Percentiles rank a stretch among this genome's conserved stretches.
phyloP scores from a whole-genome alignment of 2,888 invertebrate genomes.

The Microplitis manilae region DNA sequence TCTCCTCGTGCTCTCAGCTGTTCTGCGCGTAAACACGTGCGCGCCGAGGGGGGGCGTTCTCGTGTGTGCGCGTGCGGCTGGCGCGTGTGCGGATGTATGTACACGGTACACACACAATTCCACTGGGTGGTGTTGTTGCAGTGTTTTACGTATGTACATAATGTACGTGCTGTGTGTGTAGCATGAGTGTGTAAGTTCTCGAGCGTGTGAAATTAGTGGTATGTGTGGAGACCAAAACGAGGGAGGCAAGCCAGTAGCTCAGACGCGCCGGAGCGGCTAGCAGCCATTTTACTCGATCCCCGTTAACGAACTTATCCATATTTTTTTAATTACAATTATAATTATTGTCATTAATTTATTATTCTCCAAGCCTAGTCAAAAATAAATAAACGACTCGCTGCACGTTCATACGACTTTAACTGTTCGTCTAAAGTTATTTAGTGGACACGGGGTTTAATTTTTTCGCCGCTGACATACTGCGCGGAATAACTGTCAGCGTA shows the following conservation, averaged over 20 bases:
- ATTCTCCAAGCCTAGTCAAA: neutral
- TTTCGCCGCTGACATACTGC: too few relatives aligned
- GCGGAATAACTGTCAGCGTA: too few relatives aligned
- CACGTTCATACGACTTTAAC: too few relatives aligned
- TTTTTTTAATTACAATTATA: neutral
- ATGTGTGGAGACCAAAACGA: constrained; percentile 68
- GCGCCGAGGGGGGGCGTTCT: constrained; percentile 59
- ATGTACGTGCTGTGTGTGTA: constrained; percentile 24
- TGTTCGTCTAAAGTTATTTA: too few relatives aligned
- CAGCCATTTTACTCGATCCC: constrained; percentile 70
- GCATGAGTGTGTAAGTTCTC: constrained; percentile 51
- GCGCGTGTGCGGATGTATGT: constrained; percentile 46
- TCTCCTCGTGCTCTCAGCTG: constrained; percentile 63
- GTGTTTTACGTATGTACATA: constrained; percentile 24
- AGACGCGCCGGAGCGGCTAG: constrained; percentile 70
- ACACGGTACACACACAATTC: constrained; percentile 12
- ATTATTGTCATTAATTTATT: neutral
- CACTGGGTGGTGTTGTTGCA: constrained; percentile 1
- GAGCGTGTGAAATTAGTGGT: constrained; percentile 59
- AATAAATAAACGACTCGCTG: too few relatives aligned
- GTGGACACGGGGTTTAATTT: too few relatives aligned
- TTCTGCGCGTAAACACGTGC: constrained; percentile 70
- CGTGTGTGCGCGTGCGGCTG: constrained; percentile 51
- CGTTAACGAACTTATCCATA: constrained; percentile 55
- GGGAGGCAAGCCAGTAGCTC: constrained; percentile 71